Evolutionary conservation across 2,888 invertebrate genomes (phyloP), one percentile per base, ranked within the genome.

Genomic region (Monochamus alternatus): DNA sequence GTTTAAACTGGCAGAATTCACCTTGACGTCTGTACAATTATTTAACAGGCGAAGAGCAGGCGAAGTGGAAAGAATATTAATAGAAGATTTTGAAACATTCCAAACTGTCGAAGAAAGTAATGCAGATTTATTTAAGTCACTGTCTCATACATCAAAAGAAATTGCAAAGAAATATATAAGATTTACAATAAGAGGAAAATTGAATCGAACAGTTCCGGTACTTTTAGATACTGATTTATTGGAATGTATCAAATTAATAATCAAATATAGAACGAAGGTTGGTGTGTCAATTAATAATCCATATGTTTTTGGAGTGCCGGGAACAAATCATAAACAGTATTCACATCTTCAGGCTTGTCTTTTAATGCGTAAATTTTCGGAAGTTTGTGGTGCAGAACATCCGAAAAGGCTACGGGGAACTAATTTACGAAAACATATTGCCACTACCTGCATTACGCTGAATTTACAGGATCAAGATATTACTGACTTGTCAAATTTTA

Each of bases 361-460:
- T 44, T 65, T 84, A 59, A 68, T 84, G 51, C 60, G 83, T n/a
- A 66, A 78, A 55, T 82, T 76, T 73, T 76, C 85, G 1, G 32
- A 8, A 7, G 52, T 69, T 12, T 85, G 84, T 79, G 82, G 81
- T 3, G 84, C 84, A 8, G 58, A 59, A 44, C 55, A 81, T 44
- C 84, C 82, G 7, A 38, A 63, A 59, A 68, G 79, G 9, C 76
- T 85, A 43, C 77, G 80, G 14, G 81, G 80, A 31, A 84, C 83
- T 7, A 73, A 59, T 8, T 65, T 83, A 9, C 73, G 83, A 14
- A 85, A 83, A 74, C 83, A 84, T 70, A 81, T 83, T 47, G 84
- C 84, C 0, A 83, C 84, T 5, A 80, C 78, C 12, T 83, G 81
- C 31, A 76, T 81, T 22, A 73, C 80, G 72, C 74, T 83, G 62